Base-by-base conservation (phyloP, 2,797 vertebrate genomes). In the Capromys pilorides region DNA sequence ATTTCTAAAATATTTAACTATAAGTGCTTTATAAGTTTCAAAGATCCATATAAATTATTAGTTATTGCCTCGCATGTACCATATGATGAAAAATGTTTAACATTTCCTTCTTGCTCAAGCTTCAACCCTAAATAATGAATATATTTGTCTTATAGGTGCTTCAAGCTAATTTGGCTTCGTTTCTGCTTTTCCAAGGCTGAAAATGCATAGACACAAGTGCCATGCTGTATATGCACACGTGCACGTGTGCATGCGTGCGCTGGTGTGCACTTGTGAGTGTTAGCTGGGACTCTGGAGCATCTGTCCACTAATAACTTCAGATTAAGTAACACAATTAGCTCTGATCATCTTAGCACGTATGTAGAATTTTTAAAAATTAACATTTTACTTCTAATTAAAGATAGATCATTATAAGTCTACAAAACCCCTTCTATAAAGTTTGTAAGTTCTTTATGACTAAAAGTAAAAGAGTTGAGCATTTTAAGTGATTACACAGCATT, bases 171-270 rank as follows among this genome's bases (percentile, higher is more conserved):
- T 85, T 31, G 4, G 19, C 81, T 91, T 95, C 83, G 81, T 89
- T 93, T 93, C 81, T 91, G 59, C 69, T 92, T 90, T 80, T 78
- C 71, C 87, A 89, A 83, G 66, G 8, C 78, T 95, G 54, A 93
- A 22, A 94, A 61, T 41, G 86, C 67, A 69, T n/a, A 67, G 45
- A 12, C 82, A 80, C 88, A 73, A 85, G 33, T 78, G 31, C 31
- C 39, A 86, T 64, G 59, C 11, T 41, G 0, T 73, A 79, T 39
- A 12, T 80, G 45, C 69, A 22, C 16, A 10, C 45, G 26, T 82
- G n/a, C 14, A 24, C 24, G n/a, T 51, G 33, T 41, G 31, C 45
- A 26, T 51, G 31, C 45, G 0, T 11, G 26, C 36, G 2, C 45
- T 45, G 45, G 71, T 33, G 33, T 14, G 11, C 18, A 0, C 7